These are phyloP conservation scores for Cynaeus angustus DNA, from an alignment of 2,888 invertebrate genomes.

Conservation along the genomic window DNA sequence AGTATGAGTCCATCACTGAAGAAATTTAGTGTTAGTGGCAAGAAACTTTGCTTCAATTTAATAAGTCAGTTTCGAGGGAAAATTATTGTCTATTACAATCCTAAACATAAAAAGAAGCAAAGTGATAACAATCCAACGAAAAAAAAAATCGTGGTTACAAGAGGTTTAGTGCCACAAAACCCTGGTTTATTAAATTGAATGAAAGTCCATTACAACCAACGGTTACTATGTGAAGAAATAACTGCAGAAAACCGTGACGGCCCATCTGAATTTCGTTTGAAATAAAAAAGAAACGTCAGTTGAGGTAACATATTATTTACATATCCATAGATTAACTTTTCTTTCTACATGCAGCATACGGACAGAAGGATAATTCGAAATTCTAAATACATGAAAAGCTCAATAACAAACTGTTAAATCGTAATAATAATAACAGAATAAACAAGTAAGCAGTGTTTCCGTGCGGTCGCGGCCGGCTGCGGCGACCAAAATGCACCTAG, in stretches of 20 bases:
- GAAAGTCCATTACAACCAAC: conserved; percentile 47
- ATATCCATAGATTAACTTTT: conserved; percentile 55
- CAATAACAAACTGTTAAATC: conserved; percentile 56
- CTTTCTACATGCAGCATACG: conserved; percentile 59
- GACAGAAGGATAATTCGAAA: conserved; percentile 61
- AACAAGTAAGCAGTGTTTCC: conserved; percentile 41
- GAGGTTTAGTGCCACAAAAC: conserved; percentile 3
- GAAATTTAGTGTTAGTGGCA: conserved; percentile 54
- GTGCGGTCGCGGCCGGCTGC: conserved; percentile 6
- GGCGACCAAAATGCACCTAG: conserved; percentile 35
- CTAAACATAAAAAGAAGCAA: conserved; percentile 30
- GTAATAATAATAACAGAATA: conserved; percentile 29
- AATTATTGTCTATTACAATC: conserved; percentile 10
- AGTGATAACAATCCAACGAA: conserved; percentile 19
- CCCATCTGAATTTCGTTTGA: conserved; percentile 39
- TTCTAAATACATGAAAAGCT: conserved; percentile 62
- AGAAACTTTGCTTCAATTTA: conserved; percentile 52
- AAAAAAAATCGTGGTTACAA: conserved; percentile 9
- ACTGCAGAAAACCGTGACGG: conserved; percentile 28
- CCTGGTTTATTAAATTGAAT: conserved; percentile 47
- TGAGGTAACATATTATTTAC: conserved; percentile 54
- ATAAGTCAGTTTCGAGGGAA: conserved; percentile 23
- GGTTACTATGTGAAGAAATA: conserved; percentile 31
- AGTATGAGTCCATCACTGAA: conserved; percentile 57
- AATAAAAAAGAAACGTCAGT: conserved; percentile 52